These are phyloP conservation scores for Zosterops hypoxanthus DNA, from an alignment of 2,113 vertebrate genomes.

Conservation along the genomic window DNA sequence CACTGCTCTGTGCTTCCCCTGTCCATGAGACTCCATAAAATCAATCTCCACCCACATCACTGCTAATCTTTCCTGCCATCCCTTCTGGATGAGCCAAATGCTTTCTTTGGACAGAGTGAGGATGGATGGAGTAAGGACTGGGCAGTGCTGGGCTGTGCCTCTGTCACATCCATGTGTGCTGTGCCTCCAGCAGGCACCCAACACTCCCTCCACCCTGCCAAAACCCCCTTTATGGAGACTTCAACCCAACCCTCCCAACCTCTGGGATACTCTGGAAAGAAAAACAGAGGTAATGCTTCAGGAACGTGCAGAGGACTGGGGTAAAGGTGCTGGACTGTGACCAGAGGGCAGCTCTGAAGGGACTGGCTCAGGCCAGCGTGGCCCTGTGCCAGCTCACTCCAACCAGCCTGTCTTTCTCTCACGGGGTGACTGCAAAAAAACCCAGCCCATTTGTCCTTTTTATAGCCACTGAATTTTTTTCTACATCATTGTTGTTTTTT, in stretches of 20 bases:
- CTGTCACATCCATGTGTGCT: accelerated
- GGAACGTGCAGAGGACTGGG: neutral
- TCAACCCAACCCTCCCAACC: neutral
- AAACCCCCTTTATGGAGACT: neutral
- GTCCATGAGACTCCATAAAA: neutral
- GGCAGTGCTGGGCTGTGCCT: neutral
- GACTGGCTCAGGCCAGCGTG: neutral
- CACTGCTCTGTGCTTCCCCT: accelerated
- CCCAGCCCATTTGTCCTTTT: neutral
- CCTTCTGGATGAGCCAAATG: accelerated
- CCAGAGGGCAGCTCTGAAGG: neutral
- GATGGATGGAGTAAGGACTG: neutral
- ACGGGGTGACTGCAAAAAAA: neutral
- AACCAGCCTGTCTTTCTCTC: neutral
- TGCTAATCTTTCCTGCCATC: neutral
- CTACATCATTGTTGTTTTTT: too few relatives aligned
- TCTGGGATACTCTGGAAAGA: neutral
- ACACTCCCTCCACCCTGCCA: neutral
- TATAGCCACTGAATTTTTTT: neutral
- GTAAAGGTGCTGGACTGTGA: neutral
- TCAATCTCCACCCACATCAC: neutral
- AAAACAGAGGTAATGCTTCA: neutral
- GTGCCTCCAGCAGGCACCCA: neutral
- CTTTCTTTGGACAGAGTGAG: accelerated
- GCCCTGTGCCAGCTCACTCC: neutral